These are phyloP conservation scores for Dromaius novaehollandiae DNA, from an alignment of 2,113 vertebrate genomes.

Conservation along the genomic window DNA sequence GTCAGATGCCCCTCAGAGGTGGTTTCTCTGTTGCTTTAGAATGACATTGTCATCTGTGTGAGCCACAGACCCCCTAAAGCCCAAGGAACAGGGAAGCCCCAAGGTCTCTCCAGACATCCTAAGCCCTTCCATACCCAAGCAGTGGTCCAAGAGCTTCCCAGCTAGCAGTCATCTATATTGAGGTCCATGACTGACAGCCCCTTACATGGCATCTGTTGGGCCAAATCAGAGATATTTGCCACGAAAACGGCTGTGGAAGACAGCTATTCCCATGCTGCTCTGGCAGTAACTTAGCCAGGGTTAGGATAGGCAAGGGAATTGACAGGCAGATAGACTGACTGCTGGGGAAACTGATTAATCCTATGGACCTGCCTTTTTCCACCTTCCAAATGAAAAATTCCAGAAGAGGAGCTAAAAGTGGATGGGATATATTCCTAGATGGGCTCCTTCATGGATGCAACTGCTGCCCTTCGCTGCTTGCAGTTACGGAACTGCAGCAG, in stretches of 20 bases:
- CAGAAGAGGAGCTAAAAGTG: not conserved
- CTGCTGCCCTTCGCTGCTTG: not conserved
- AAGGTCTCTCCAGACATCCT: not conserved
- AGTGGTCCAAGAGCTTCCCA: not conserved
- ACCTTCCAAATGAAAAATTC: accelerated
- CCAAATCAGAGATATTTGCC: not conserved
- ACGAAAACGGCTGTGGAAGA: not conserved
- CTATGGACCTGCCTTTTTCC: not conserved
- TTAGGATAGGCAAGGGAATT: not conserved
- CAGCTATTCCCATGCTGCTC: not conserved
- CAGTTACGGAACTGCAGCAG: not conserved
- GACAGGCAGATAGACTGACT: not conserved
- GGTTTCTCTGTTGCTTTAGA: not conserved
- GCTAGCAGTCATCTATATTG: not conserved
- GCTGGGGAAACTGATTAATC: not conserved
- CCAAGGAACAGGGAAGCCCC: not conserved
- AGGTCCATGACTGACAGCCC: not conserved
- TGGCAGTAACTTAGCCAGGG: not conserved
- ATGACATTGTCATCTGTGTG: not conserved
- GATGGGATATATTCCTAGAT: not conserved
- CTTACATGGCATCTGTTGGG: not conserved
- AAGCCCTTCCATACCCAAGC: not conserved
- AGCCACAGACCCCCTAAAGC: not conserved
- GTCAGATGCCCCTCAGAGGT: not conserved
- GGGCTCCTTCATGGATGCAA: not conserved